Conservation (phyloP, 2,113 vertebrate species). For the Lampris megalopsis region DNA sequence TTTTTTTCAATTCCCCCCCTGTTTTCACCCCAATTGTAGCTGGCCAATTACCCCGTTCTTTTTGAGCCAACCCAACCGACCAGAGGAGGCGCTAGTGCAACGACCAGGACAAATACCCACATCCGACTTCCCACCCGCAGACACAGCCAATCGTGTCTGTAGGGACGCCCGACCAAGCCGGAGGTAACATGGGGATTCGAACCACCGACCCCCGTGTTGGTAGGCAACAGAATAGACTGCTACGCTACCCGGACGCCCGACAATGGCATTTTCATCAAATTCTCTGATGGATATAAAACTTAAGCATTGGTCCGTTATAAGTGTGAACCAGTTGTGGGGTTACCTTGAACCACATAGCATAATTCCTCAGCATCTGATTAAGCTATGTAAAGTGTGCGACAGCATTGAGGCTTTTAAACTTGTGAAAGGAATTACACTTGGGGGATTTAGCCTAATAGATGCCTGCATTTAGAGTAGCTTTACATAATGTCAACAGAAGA, state of each 20-base stretch:
- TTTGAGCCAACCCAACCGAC: too few species aligned
- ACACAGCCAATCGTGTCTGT: too few species aligned
- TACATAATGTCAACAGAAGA: neutral
- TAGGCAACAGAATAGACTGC: too few species aligned
- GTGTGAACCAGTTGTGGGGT: conserved; percentile 11
- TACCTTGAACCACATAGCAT: neutral
- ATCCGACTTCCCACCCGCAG: too few species aligned
- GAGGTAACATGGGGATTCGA: too few species aligned
- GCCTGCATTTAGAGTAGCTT: neutral
- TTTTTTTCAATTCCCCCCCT: neutral
- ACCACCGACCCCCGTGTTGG: too few species aligned
- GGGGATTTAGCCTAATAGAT: neutral
- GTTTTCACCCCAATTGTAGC: too few species aligned
- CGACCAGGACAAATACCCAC: too few species aligned
- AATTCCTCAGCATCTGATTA: conserved; percentile 8
- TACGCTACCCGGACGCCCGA: too few species aligned
- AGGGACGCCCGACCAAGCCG: too few species aligned
- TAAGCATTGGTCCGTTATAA: neutral
- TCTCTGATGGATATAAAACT: conserved; percentile 2
- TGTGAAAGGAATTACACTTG: neutral
- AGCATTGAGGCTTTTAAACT: conserved; percentile 4
- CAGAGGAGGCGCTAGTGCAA: too few species aligned
- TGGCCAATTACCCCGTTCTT: too few species aligned
- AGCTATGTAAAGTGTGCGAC: neutral
- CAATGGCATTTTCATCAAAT: neutral